phyloP scores from a whole-genome alignment of 1,140 invertebrate species.

The Diachasmimorpha longicaudata region DNA sequence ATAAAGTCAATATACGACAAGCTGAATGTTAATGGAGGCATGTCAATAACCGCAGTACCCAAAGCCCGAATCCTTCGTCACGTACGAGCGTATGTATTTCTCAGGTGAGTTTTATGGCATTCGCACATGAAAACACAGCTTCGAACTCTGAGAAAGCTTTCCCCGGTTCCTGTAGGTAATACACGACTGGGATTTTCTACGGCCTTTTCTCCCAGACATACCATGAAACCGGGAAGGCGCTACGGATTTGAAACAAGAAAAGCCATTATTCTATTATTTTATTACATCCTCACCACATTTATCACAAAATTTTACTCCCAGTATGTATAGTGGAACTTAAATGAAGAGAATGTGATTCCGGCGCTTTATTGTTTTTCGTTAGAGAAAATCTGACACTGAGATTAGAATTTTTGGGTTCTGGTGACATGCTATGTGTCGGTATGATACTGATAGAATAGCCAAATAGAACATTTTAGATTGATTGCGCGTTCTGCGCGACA shows the following conservation, averaged over 20 bases:
- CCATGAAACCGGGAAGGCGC: background rate
- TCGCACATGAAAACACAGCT: background rate
- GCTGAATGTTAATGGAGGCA: no score
- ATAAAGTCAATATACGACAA: no score
- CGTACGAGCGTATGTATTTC: background rate
- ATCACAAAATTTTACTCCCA: background rate
- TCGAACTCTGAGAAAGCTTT: background rate
- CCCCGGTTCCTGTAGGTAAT: background rate
- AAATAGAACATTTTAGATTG: no score
- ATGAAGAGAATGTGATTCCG: background rate
- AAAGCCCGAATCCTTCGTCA: background rate
- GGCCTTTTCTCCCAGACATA: background rate
- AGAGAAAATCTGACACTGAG: no score
- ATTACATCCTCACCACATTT: background rate
- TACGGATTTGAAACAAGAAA: background rate
- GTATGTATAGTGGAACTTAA: background rate
- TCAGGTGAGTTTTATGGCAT: background rate
- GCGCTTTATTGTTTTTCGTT: no score
- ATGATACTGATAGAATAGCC: no score
- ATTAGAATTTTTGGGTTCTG: no score
- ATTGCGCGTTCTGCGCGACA: no score
- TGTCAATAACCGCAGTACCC: background rate
- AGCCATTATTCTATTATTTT: background rate
- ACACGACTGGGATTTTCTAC: background rate
- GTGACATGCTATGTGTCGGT: no score